Base-by-base conservation (phyloP, 2,888 invertebrate genomes). In the Protophormia terraenovae region DNA sequence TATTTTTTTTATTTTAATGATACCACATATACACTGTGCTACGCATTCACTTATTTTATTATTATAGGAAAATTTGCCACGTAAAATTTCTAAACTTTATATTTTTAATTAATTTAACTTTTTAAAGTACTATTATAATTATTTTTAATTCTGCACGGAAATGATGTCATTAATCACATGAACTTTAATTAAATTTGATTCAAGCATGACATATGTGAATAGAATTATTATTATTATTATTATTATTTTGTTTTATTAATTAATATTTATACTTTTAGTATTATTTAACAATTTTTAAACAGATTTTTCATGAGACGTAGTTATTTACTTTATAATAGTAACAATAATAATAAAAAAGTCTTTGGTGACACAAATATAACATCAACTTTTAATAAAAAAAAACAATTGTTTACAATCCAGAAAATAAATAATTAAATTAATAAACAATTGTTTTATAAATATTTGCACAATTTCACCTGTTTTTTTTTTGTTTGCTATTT, bases 381-480 rank as follows among this genome's bases (percentile, higher is more conserved):
- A n/a, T 16, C 0, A n/a, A 19, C 10, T 47, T 19, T 8, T 12
- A 71, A 41, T 8, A 16, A 14, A 12, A 8, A 62, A 62, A 53
- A 64, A 41, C 64, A 64, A 27, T 41, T 64, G 64, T 75, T 64
- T 14, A 19, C 5, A 64, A 16, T 38, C 8, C 7, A 27, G 16
- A 50, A 8, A 24, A 14, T 22, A 50, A 64, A 1, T 32, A 16
- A 50, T 12, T n/a, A 47, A 64, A 73, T 64, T 66, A 66, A 76
- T 14, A 32, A 58, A 47, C n/a, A 77, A 66, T 58, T 32, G 14
- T 41, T 64, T 19, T 53, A 29, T 1, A 55, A 19, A 35, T n/a
- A 64, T 7, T 16, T 55, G 3, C 5, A 22, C 22, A 71, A 62
- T 38, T 78, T 78, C 47, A 78, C 38, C 71, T 62, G n/a, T n/a